Conservation (phyloP, 2,797 vertebrate genomes). For the Periparus ater region DNA sequence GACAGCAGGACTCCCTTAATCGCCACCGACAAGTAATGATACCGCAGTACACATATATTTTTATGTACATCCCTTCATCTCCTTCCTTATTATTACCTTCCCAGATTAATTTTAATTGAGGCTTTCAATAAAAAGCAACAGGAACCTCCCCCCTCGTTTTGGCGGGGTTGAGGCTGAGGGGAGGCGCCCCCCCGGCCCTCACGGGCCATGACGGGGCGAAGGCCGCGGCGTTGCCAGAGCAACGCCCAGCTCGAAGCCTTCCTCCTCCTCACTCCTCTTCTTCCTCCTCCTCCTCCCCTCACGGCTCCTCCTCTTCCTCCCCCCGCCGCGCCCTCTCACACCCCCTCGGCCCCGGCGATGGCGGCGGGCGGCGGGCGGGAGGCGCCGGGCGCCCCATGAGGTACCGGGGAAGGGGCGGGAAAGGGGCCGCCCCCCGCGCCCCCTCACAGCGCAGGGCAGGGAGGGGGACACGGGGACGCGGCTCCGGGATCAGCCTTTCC, state of each 20-base stretch:
- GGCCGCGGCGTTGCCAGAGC: not conserved
- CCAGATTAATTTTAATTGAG: not conserved
- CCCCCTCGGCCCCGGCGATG: not conserved
- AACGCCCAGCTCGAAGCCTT: not conserved
- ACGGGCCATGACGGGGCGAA: not conserved
- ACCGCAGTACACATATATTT: not conserved
- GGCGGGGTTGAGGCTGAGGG: not conserved
- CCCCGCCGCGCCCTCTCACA: not conserved
- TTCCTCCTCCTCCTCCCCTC: not conserved
- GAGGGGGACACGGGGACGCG: not conserved
- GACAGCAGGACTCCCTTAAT: conserved; percentile 38
- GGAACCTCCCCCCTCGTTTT: not conserved
- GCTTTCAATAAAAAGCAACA: not conserved
- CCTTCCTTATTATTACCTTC: not conserved
- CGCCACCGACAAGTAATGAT: not conserved
- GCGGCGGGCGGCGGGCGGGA: conserved; percentile 66
- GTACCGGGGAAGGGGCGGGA: not conserved
- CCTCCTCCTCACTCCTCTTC: not conserved
- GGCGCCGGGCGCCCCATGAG: conserved; percentile 71
- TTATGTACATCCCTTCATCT: not conserved
- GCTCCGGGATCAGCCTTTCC: not conserved
- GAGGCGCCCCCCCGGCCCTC: not conserved
- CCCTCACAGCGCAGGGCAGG: not conserved
- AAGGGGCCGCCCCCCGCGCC: not conserved
- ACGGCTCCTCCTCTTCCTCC: conserved; percentile 59